Evolutionary conservation across 2,797 vertebrate genomes (phyloP).

Genomic region (Otolemur crassicaudatus): DNA sequence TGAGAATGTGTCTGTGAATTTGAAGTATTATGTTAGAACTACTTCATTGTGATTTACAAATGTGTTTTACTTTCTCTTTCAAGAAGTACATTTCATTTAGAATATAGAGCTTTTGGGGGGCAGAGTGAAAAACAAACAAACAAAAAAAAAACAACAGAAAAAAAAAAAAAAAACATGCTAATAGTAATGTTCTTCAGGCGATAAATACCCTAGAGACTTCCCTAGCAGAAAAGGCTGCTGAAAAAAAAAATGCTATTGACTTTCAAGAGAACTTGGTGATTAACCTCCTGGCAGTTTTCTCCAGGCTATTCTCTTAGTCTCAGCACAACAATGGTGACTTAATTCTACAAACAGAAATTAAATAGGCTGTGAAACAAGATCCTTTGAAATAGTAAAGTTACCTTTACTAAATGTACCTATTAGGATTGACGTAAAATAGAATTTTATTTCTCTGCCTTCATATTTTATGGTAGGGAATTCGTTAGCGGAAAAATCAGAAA

Average conservation of each 20-base stretch:
- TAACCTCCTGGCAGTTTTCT: constrained; percentile 64
- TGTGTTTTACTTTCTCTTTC: not conserved
- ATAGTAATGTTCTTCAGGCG: constrained; percentile 39
- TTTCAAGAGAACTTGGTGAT: constrained; percentile 66
- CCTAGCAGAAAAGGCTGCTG: constrained; percentile 31
- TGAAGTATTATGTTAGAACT: not conserved
- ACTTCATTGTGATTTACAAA: not conserved
- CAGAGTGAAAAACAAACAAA: constrained; percentile 11
- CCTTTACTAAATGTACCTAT: constrained; percentile 38
- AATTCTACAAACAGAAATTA: constrained; percentile 69
- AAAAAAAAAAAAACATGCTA: constrained; percentile 24
- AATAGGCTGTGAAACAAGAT: constrained; percentile 51
- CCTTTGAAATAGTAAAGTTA: constrained; percentile 42
- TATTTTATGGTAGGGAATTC: not conserved
- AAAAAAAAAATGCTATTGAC: constrained; percentile 47
- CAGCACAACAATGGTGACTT: constrained; percentile 55
- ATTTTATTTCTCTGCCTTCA: not conserved
- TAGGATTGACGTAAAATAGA: not conserved
- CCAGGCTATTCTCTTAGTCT: constrained; percentile 41
- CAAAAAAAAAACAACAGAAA: not conserved
- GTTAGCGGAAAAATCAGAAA: not conserved
- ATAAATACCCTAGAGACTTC: constrained; percentile 16
- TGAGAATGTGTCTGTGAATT: not conserved
- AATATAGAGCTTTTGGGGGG: constrained; percentile 24
- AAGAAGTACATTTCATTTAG: constrained; percentile 24